Base-by-base conservation (phyloP, 2,113 vertebrate genomes). In the Oenanthe melanoleuca region DNA sequence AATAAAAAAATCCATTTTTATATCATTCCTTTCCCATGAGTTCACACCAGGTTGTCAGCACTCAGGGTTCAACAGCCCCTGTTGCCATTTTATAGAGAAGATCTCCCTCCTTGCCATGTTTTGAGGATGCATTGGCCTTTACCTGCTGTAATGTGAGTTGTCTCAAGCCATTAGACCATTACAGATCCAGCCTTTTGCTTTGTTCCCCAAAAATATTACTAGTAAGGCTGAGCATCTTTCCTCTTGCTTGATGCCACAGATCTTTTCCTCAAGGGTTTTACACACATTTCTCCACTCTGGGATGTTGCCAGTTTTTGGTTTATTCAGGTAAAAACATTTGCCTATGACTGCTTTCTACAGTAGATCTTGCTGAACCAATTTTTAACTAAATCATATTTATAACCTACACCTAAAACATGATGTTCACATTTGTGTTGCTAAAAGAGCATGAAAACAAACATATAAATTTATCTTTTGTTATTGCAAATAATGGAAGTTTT, bases 131-230 rank as follows among this genome's bases (percentile, higher is more conserved):
- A 34, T 16, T 72, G 71, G 9, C 49, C 24, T 77, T 80, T 44
- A 18, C 0, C 0, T 12, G 13, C n/a, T 28, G 13, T 12, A 22
- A 29, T 24, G 22, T 3, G 28, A 20, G 17, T 44, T 61, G 15
- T 63, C 40, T 84, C 23, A 28, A 77, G 22, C 10, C 61, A 20
- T 44, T 44, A 37, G 26, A 25, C 17, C 8, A 9, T 8, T 7
- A 8, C 18, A 79, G 44, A 87, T 50, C 66, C 59, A 2, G 0
- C 3, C 6, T 66, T 80, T 49, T 55, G 24, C 52, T 42, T 8
- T 25, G 7, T 16, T 89, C n/a, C 47, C n/a, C 31, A 53, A 40
- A 80, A 78, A 21, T 31, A 59, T 45, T 26, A 23, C 8, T 17
- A 2, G 0, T 33, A 16, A 72, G 19, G 5, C 50, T 80, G 40